phyloP scores from a whole-genome alignment of 2,888 invertebrate species.

The Trichacis sp. region DNA sequence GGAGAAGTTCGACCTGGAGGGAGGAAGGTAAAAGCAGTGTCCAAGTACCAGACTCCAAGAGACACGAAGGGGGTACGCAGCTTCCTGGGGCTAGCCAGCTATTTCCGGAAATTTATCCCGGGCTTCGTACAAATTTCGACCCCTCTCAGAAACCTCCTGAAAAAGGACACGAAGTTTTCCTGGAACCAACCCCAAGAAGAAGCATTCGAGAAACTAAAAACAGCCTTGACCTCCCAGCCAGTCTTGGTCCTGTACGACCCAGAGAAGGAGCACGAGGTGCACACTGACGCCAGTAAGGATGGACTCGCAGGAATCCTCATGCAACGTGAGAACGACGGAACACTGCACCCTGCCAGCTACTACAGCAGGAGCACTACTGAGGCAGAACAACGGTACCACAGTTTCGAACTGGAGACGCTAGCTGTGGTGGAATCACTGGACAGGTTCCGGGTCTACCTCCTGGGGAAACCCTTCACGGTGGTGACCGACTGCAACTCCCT shows the following conservation, averaged over 20 bases:
- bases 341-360: constrained; percentile 5
- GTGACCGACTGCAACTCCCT: too few species aligned
- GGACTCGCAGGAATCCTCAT: constrained; percentile 6
- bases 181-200: neutral
- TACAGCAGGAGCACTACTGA: constrained; percentile 4
- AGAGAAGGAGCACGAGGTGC: constrained; percentile 7
- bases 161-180: neutral
- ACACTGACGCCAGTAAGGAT: constrained; percentile 9
- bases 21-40: too few species aligned
- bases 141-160: too few species aligned
- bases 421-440: constrained; percentile 56
- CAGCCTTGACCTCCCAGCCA: neutral
- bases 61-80: too few species aligned
- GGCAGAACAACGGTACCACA: constrained; percentile 55
- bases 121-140: neutral
- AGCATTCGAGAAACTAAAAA: constrained; percentile 14
- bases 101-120: too few species aligned
- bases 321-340: neutral
- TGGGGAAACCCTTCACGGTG: constrained; percentile 6
- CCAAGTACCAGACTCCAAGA: too few species aligned
- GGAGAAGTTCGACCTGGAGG: too few species aligned
- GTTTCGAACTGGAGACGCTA: constrained; percentile 61
- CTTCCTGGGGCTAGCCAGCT: constrained; percentile 8
- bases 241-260: neutral
- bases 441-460: constrained; percentile 57